phyloP scores from a whole-genome alignment of 2,797 vertebrate genomes.

The Micropoecilia bifurca region DNA sequence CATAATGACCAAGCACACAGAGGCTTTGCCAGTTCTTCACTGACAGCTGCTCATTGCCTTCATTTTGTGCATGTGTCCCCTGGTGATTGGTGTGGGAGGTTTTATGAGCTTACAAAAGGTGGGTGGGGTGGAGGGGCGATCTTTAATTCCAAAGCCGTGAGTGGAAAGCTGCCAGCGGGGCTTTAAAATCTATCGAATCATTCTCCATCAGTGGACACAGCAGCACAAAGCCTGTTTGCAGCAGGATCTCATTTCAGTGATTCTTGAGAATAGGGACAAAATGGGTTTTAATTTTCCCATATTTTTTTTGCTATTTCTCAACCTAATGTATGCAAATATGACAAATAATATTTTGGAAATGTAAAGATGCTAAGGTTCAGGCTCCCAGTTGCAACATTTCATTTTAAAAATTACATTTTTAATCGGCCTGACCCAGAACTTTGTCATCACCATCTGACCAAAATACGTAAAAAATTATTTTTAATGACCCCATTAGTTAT shows the following conservation, averaged over 20 bases:
- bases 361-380: too few species aligned
- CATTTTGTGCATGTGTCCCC: neutral
- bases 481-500: too few species aligned
- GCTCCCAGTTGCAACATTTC: too few species aligned
- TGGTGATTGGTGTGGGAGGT: constrained; percentile 15
- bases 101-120: constrained; percentile 38
- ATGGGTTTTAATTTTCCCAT: too few species aligned
- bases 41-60: neutral
- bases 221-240: constrained; percentile 2
- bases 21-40: constrained; percentile 47
- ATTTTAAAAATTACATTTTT: too few species aligned
- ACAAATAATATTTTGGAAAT: too few species aligned
- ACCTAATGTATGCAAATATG: too few species aligned
- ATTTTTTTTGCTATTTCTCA: too few species aligned
- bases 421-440: too few species aligned
- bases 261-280: too few species aligned
- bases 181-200: constrained; percentile 73
- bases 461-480: too few species aligned
- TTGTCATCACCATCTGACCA: too few species aligned
- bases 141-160: constrained; percentile 50
- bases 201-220: constrained; percentile 57
- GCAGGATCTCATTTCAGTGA: neutral
- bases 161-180: constrained; percentile 71
- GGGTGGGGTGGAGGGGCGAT: constrained; percentile 42
- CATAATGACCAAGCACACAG: constrained; percentile 49